These are phyloP conservation scores for Eupithecia exiguata DNA, from an alignment of 2,888 invertebrate species.

Conservation along the genomic window DNA sequence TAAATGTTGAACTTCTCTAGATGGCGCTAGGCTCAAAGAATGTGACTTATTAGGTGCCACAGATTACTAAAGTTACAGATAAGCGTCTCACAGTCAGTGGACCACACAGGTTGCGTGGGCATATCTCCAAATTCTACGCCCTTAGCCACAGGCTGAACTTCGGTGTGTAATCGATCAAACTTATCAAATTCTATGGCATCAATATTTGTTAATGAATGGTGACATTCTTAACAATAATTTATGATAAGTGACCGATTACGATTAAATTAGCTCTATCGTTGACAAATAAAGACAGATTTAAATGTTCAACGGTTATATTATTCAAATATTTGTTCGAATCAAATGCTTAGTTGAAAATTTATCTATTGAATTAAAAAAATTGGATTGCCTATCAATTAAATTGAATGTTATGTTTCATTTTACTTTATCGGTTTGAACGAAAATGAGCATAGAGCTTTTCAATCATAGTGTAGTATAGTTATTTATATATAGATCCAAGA, in stretches of 20 bases:
- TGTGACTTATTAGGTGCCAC: constrained; percentile 14
- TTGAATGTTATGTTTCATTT: neutral
- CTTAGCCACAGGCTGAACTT: constrained; percentile 39
- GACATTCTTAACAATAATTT: constrained; percentile 47
- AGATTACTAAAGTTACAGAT: constrained; percentile 6
- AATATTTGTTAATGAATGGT: constrained; percentile 32
- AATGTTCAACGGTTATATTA: constrained; percentile 20
- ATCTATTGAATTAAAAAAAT: neutral
- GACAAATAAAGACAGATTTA: constrained; percentile 34
- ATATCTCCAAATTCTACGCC: constrained; percentile 36
- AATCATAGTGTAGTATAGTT: no score
- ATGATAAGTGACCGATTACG: constrained; percentile 32
- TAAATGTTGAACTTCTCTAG: constrained; percentile 17
- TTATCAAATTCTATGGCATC: constrained; percentile 27
- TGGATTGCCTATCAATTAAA: neutral
- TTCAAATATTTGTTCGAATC: constrained; percentile 20
- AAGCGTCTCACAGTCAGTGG: constrained; percentile 24
- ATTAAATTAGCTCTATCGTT: constrained; percentile 34
- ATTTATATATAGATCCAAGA: no score
- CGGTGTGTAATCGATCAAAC: constrained; percentile 39
- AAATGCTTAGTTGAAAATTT: constrained; percentile 6
- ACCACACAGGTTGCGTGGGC: constrained; percentile 43
- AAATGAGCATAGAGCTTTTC: neutral
- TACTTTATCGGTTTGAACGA: neutral
- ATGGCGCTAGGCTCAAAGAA: constrained; percentile 29